Evolutionary conservation across 1,140 invertebrate genomes (phyloP), one percentile per base, ranked within the genome.

Genomic region (Drosophila insularis): DNA sequence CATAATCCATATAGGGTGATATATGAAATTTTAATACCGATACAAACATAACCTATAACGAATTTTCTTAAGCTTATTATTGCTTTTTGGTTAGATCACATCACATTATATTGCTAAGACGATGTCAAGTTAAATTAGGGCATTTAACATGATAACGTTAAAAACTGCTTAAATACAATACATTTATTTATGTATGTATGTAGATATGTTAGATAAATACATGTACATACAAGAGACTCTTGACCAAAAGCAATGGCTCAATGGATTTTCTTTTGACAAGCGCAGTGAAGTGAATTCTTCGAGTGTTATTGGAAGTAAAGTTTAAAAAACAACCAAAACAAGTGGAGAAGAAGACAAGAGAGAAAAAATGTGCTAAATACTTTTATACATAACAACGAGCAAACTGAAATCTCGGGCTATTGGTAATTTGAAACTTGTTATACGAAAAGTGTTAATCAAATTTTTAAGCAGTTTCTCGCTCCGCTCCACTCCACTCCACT

Each of bases 341-440:
- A 19, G 8, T 1, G 10, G 2, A 19, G 7, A 46, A 46, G 14
- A 43, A n/a, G 11, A n/a, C 39, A 14, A 46, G 8, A 19, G 8
- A 13, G 4, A 37, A 59, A 40, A 31, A 58, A 61, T n/a, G 67
- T 80, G 84, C 63, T 87, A 87, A 87, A 21, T 50, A 61, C n/a
- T 61, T 55, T 13, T 17, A 65, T 71, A 82, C 73, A 87, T 79
- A 86, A 74, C 81, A 80, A 85, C 69, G 65, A 68, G 13, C n/a
- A 14, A 46, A 75, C 65, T 27, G 56, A 63, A 60, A 37, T 31
- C 61, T 61, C 66, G 61, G 74, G 67, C 68, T 69, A 58, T 67
- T 68, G 82, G 79, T 89, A 89, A 87, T 87, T 87, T 55, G 84
- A 87, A 68, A 69, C 86, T 90, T 80, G 86, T 89, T 90, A 90